A percentile compares a stretch with the other conserved stretches of the same genome.
Evolutionary conservation across 2,797 vertebrate genomes (phyloP).

Genomic region (Brachyalestes nurse): DNA sequence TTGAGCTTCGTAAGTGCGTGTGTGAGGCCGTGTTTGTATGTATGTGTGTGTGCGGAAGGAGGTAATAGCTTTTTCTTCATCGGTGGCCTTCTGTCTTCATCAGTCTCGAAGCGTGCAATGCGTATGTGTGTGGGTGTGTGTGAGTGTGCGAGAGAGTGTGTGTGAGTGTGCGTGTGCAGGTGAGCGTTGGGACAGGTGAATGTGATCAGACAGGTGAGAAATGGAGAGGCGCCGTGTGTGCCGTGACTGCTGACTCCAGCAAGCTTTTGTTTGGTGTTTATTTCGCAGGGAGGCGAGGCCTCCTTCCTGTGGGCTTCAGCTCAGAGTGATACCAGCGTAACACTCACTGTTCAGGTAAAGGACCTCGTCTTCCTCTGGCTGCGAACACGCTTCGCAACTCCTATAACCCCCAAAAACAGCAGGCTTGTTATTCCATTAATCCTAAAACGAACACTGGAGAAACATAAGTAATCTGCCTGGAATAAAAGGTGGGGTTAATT

Average conservation of each 20-base stretch:
- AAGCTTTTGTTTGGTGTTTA: constrained; percentile 56
- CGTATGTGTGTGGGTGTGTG: constrained; percentile 20
- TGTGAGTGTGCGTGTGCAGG: constrained; percentile 45
- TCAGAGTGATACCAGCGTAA: neutral
- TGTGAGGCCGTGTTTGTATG: constrained; percentile 25
- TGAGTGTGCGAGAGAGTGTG: neutral
- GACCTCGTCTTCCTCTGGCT: neutral
- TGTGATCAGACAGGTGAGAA: constrained; percentile 63
- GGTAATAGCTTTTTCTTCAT: constrained; percentile 50
- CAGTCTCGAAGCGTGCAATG: constrained; percentile 20
- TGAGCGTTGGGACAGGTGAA: constrained; percentile 53
- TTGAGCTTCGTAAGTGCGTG: constrained; percentile 36
- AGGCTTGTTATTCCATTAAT: neutral
- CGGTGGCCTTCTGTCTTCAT: constrained; percentile 43
- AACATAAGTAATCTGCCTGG: neutral
- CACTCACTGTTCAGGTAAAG: constrained; percentile 23
- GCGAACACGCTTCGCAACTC: neutral
- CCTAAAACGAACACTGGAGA: neutral
- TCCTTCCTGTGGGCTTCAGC: constrained; percentile 21
- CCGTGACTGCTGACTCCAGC: constrained; percentile 52
- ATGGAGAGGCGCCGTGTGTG: constrained; percentile 45
- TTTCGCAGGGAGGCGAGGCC: constrained; percentile 37
- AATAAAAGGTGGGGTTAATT: too few relatives aligned
- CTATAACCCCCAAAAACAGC: neutral
- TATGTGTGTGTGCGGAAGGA: constrained; percentile 27